Base-by-base conservation (phyloP, 2,113 vertebrate genomes). In the Heloderma charlesbogerti region DNA sequence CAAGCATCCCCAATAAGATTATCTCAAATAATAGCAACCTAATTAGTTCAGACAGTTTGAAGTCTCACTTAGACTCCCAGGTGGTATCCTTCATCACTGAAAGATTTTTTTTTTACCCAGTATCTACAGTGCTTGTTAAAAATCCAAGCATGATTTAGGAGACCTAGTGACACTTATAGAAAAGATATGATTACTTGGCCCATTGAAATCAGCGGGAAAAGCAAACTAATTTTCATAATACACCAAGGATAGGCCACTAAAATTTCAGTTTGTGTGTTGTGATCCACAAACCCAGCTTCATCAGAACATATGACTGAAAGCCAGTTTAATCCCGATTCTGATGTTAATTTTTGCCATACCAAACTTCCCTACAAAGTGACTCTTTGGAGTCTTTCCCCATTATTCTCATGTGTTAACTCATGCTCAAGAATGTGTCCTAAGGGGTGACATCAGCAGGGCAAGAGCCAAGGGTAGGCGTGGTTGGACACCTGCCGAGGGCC, bases 11-110 rank as follows among this genome's bases (percentile, higher is more conserved):
- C 92, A 95, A 92, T 94, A 96, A 96, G 94, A 95, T 96, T 95
- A 96, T 94, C 95, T 96, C 93, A 94, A 94, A 96, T 95, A 96
- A 96, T 94, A 94, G 89, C 93, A 96, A 95, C 94, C 91, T 86
- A 96, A 94, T 96, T 95, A 96, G 88, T 89, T 95, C 77, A 95
- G 92, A 74, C 85, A 92, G 87, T 94, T 95, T 95, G 93, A 96
- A 95, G 94, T 92, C 93, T 94, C 91, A 95, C 93, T 95, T 94
- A 90, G 88, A 67, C 88, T 96, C 92, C 84, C 37, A 0, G 90
- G 86, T 95, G 93, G 89, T 93, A 93, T 91, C 2, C 4, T 22
- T 79, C 80, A 94, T 93, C 89, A 92, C 74, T 94, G 92, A 90
- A 94, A 71, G 31, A 29, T 69, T 48, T 48, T 20, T 20, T 13